Base-by-base conservation (phyloP, 2,113 vertebrate genomes). In the Xiphophorus maculatus region DNA sequence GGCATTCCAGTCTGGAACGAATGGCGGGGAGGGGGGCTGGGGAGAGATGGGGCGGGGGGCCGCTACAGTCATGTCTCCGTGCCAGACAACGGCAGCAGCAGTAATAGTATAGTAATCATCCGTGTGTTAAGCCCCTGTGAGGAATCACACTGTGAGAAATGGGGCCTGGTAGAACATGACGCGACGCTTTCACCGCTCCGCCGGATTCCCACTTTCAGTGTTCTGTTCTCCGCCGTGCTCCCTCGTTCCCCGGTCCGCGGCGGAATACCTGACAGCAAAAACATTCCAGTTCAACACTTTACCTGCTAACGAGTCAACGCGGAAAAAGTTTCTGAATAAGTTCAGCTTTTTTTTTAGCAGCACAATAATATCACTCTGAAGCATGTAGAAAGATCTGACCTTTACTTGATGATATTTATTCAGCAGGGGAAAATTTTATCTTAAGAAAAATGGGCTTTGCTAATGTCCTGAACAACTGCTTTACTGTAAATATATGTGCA, bases 1-100 rank as follows among this genome's bases (percentile, higher is more conserved):
- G 88, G 91, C 86, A 84, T 87, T 84, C 76, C 84, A 87, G 91
- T 89, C 90, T 90, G 88, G 85, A 91, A 87, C 81, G 76, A 87
- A 87, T 77, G 76, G 77, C 54, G 73, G 74, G 77, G 74, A 17
- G 10, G n/a, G 58, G 19, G 15, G 51, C 17, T 8, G 25, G 29
- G 11, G 25, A 12, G 35, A 29, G 12, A 25, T 17, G 22, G 37
- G 13, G 22, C 7, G 67, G 66, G 37, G 48, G 37, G 66, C 9
- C 15, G 70, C n/a, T 1, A 33, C 79, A 71, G 80, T 67, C 63
- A 48, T 75, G 80, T 89, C 58, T 82, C 81, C 75, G 80, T 78
- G 82, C 86, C 87, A 91, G 88, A 87, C 89, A 77, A 87, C 85
- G 79, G 73, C 81, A 80, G 87, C 69, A 81, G 84, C 85, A 77